Evolutionary conservation across 2,797 vertebrate species (phyloP), one percentile per base, ranked within the genome.

Genomic region (Rhadinocentrus ornatus): DNA sequence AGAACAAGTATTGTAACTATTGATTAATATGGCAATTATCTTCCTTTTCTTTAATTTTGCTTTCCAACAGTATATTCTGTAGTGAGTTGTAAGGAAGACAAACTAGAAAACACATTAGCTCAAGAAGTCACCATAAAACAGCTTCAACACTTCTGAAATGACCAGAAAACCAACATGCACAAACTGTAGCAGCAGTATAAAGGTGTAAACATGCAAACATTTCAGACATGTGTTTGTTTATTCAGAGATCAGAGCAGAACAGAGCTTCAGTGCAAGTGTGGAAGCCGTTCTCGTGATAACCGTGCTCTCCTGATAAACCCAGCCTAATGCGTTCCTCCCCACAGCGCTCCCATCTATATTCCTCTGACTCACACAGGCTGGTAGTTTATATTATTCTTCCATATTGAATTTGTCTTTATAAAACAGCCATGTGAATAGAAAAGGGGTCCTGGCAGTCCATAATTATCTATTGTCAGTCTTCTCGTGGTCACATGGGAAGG

Each of bases 401-500:
- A 76, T 76, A 71, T 78, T 64, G 73, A 82, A 75, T 60, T 64
- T 71, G 62, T 63, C 82, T 88, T 88, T 85, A 90, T 87, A 88
- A 87, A 90, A 86, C 78, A 78, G 82, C 55, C 59, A 10, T 71
- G 75, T 71, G 75, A 77, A 75, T 52, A 78, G 72, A 74, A 75
- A 78, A 46, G 69, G 73, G 78, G 80, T 68, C 65, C 71, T 69
- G 79, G 75, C 83, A 84, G 67, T 90, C 88, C 74, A 90, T 91
- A 91, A 94, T 94, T 90, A 93, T 92, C 89, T 78, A 72, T 85
- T 84, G 86, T 83, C 77, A 81, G 78, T 93, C 89, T 89, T 79
- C 74, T 59, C 34, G 39, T 2, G n/a, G 84, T 85, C 74, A 73
- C 88, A 77, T 71, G 75, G 86, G 80, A 84, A 66, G 80, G 44